These are phyloP conservation scores for Anguilla anguilla DNA, from an alignment of 2,797 vertebrate genomes.

Conservation along the genomic window DNA sequence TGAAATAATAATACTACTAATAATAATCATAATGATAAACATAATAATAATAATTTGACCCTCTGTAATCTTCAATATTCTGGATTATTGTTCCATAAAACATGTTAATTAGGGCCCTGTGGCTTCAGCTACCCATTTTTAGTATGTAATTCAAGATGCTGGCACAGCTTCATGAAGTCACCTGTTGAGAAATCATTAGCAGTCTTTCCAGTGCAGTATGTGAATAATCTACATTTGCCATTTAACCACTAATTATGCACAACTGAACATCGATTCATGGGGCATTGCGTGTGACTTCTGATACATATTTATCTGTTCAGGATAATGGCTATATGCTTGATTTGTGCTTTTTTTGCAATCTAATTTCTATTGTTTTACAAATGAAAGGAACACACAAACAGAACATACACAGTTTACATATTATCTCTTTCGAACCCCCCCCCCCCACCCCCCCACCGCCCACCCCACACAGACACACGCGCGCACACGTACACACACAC, in stretches of 20 bases:
- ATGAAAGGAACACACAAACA: no score
- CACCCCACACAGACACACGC: no score
- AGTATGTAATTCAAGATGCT: not conserved
- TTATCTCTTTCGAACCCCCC: no score
- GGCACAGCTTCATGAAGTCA: not conserved
- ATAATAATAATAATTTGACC: not conserved
- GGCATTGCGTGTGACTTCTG: not conserved
- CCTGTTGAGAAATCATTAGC: constrained; percentile 12
- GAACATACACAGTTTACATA: no score
- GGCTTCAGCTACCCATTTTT: not conserved
- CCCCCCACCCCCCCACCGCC: no score
- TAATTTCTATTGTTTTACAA: no score
- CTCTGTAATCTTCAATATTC: not conserved
- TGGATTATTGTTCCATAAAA: not conserved
- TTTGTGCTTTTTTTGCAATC: no score
- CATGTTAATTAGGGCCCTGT: not conserved
- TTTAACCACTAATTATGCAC: not conserved
- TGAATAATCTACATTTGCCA: not conserved
- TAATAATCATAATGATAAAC: not conserved
- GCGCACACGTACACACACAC: no score
- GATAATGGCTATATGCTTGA: no score
- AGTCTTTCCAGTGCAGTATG: not conserved
- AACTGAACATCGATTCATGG: not conserved
- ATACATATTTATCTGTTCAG: not conserved
- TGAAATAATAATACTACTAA: not conserved